These are phyloP conservation scores for Mallateleia sp. DNA, from an alignment of 2,888 invertebrate species.

Conservation along the genomic window DNA sequence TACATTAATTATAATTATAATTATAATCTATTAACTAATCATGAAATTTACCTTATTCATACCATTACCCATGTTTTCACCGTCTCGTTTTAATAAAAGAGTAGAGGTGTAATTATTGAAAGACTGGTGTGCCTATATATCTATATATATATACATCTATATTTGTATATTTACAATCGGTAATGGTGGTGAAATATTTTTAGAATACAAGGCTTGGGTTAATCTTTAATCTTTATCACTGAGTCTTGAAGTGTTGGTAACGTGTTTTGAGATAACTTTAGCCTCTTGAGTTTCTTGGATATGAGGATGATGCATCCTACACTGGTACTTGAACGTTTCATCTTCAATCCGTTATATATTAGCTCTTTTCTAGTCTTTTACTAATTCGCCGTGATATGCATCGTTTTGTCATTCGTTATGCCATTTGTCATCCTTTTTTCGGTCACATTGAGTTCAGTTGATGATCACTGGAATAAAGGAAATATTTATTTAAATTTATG, in stretches of 20 bases:
- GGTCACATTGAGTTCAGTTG: too few relatives aligned
- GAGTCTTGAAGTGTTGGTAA: conserved; percentile 54
- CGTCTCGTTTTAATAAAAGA: conserved; percentile 8
- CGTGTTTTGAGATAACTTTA: conserved; percentile 51
- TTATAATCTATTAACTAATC: too few relatives aligned
- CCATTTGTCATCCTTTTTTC: too few relatives aligned
- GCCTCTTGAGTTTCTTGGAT: conserved; percentile 69
- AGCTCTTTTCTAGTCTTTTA: conserved; percentile 36
- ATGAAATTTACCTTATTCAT: conserved; percentile 98
- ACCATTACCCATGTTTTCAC: conserved; percentile 94
- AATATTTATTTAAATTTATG: neutral
- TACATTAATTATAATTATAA: neutral
- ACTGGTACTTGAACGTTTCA: conserved; percentile 60
- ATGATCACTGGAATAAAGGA: conserved; percentile 10
- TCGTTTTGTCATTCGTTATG: conserved; percentile 8
- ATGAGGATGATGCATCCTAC: conserved; percentile 57
- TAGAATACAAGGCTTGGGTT: conserved; percentile 37
- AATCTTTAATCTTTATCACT: conserved; percentile 63
- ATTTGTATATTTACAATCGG: conserved; percentile 10
- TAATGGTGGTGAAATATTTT: conserved; percentile 22
- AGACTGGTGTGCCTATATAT: too few relatives aligned
- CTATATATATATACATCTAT: neutral
- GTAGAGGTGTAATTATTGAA: conserved; percentile 39
- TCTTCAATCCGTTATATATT: conserved; percentile 62
- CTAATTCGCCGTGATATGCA: conserved; percentile 57